Evolutionary conservation across 2,888 invertebrate genomes (phyloP).

Genomic region (Aquatica leii): DNA sequence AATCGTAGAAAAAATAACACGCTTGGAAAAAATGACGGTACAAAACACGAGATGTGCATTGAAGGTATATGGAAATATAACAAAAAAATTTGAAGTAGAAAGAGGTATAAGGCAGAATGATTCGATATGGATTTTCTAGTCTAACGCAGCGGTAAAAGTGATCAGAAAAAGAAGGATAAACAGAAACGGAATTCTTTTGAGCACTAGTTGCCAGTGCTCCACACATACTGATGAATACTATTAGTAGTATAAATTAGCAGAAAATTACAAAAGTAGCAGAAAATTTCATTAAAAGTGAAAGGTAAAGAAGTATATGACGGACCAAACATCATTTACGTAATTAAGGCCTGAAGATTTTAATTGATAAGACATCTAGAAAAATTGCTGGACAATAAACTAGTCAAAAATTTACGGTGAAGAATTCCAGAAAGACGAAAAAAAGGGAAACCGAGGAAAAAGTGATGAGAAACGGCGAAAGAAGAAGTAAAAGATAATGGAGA

Average conservation of each 20-base stretch:
- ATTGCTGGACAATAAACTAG: neutral
- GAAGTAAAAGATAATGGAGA: neutral
- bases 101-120: neutral
- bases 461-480: neutral
- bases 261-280: conserved; percentile 6
- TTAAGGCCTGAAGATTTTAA: neutral
- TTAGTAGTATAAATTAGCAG: neutral
- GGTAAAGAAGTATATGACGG: neutral
- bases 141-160: neutral
- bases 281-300: conserved; percentile 2
- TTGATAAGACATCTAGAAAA: neutral
- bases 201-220: neutral
- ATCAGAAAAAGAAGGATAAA: conserved; percentile 12
- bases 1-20: neutral
- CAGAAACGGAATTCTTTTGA: conserved; percentile 2
- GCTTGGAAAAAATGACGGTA: conserved; percentile 1
- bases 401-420: neutral
- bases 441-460: neutral
- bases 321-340: neutral
- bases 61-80: neutral
- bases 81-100: neutral
- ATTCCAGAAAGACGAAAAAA: neutral
- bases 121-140: neutral
- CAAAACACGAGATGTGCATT: conserved; percentile 10
- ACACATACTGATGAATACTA: neutral